Evolutionary conservation across 2,888 invertebrate genomes (phyloP).

Genomic region (Ophonus ardosiacus): DNA sequence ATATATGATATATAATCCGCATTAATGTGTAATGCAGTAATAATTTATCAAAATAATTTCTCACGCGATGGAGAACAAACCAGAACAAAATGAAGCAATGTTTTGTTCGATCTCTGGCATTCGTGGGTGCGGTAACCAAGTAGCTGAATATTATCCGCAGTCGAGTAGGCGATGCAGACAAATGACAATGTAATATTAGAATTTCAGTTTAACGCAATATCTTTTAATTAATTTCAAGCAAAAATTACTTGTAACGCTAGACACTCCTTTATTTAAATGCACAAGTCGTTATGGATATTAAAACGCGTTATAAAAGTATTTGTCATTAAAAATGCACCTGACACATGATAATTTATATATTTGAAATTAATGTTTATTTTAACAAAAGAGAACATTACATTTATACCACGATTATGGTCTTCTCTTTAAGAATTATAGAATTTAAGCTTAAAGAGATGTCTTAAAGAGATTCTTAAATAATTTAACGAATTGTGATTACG

Average conservation of each 20-base stretch:
- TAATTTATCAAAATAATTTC: conserved; percentile 47
- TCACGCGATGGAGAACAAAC: conserved; percentile 21
- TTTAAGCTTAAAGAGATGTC: too few relatives aligned
- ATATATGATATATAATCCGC: conserved; percentile 43
- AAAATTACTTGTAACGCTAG: conserved; percentile 14
- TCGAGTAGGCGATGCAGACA: conserved; percentile 29
- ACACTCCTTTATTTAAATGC: conserved; percentile 30
- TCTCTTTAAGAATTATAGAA: too few relatives aligned
- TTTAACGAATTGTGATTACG: too few relatives aligned
- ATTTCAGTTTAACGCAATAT: conserved; percentile 47
- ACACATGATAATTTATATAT: too few relatives aligned
- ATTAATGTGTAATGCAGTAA: conserved; percentile 27
- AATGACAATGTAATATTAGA: conserved; percentile 46
- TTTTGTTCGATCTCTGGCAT: conserved; percentile 24
- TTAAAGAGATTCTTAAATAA: too few relatives aligned
- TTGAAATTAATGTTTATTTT: too few relatives aligned
- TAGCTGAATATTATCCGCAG: neutral
- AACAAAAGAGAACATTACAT: too few relatives aligned
- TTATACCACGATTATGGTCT: too few relatives aligned
- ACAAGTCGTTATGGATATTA: conserved; percentile 16
- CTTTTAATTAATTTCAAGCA: conserved; percentile 22
- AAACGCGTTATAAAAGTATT: neutral
- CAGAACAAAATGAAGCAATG: conserved; percentile 46
- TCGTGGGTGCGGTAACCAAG: conserved; percentile 33
- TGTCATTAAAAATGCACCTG: neutral